These are phyloP conservation scores for Phlogophora meticulosa DNA, from an alignment of 2,888 invertebrate genomes.

Conservation along the genomic window DNA sequence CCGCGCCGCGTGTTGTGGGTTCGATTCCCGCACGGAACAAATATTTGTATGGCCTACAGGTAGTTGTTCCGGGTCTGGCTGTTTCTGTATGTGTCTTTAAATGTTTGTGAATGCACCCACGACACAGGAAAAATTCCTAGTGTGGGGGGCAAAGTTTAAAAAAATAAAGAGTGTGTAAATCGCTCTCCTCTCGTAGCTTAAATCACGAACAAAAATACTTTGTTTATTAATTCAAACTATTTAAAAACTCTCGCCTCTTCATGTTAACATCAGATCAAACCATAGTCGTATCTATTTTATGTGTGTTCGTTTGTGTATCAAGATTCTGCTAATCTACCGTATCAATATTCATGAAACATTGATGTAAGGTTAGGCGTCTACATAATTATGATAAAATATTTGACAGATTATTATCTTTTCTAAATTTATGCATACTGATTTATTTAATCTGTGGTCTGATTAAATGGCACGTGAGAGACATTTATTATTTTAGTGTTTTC, in stretches of 20 bases:
- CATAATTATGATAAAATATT: conserved; percentile 51
- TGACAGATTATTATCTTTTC: conserved; percentile 52
- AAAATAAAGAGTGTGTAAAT: no score
- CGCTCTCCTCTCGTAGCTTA: conserved; percentile 27
- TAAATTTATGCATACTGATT: conserved; percentile 46
- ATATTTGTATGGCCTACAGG: no score
- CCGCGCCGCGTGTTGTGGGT: no score
- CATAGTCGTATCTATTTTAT: conserved; percentile 30
- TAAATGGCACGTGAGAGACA: conserved; percentile 33
- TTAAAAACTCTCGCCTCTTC: conserved; percentile 55
- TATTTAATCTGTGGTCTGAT: conserved; percentile 45
- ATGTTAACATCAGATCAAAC: conserved; percentile 38
- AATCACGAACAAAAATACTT: conserved; percentile 36
- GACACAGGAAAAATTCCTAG: no score
- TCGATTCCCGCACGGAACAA: no score
- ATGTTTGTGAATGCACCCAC: no score
- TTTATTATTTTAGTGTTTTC: conserved; percentile 25
- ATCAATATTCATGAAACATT: conserved; percentile 52
- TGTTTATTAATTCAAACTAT: conserved; percentile 57
- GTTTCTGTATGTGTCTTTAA: no score
- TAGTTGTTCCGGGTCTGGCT: no score
- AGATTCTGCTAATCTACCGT: conserved; percentile 49
- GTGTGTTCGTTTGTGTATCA: conserved; percentile 38
- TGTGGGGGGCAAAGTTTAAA: no score
- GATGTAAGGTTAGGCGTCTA: conserved; percentile 46